Evolutionary conservation across 37 sponge, comb jelly and placozoan genomes (phyloP), one percentile per base, ranked within the genome.

Genomic region (Aphrocallistes beatrix): DNA sequence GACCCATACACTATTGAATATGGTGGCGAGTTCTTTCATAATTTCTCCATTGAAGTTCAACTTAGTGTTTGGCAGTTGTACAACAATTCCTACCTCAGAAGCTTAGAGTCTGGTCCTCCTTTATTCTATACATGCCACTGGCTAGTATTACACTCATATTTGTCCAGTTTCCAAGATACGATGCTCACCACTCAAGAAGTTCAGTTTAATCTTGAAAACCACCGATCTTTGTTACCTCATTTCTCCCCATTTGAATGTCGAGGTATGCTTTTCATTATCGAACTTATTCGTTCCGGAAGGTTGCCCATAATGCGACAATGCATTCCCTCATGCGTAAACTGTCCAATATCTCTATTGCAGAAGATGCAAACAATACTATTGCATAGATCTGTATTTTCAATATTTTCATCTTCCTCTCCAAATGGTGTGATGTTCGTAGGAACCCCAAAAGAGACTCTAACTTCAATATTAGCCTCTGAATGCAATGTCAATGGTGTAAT

Each of bases 131-230:
- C 34, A 6, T 60, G 32, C n/a, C 75, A 60, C 34, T 60, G 75
- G 75, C 34, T 60, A 60, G 75, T 60, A 6, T 13, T 60, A 30
- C 75, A 60, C 28, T 19, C 75, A 3, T 60, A 60, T 60, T 60
- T 60, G 75, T 60, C 75, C 75, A 60, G 75, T 13, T 60, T 60
- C 34, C 75, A 60, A 13, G 75, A 60, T 60, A 60, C 75, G 21
- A 60, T 60, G 75, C 75, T 19, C 3, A 60, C 75, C 34, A 60
- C 75, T 6, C 25, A 60, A 13, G 75, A 60, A 28, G 75, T 6
- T 30, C 32, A 6, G 34, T 60, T 60, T 13, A 6, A 21, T 30
- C 21, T 60, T 19, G 75, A 60, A 28, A 1, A 60, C 75, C 10
- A 13, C n/a, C 75, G n/a, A 28, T 8, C 25, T 3, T 32, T 19